A percentile compares a stretch with the other conserved stretches of the same genome.
Evolutionary conservation across 2,888 invertebrate genomes (phyloP).

Genomic region (Synergus laeviventris): DNA sequence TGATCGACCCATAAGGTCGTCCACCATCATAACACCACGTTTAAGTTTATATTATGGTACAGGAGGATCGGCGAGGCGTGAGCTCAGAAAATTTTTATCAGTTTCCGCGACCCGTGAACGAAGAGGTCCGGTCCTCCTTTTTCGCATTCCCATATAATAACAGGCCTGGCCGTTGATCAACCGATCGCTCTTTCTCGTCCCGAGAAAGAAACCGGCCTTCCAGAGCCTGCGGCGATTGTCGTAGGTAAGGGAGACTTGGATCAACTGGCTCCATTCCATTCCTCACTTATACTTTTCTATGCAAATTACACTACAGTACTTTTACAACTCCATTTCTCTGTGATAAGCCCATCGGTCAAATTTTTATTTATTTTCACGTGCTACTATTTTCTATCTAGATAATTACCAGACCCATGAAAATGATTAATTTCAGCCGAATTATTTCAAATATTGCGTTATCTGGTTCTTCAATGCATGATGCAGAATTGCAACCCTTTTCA

Average conservation of each 20-base stretch:
- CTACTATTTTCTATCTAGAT: background rate
- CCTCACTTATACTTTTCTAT: background rate
- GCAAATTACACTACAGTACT: background rate
- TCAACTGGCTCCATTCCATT: background rate
- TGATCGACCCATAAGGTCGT: background rate
- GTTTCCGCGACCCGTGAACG: conserved; percentile 57
- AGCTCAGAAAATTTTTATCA: conserved; percentile 56
- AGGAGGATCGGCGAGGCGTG: conserved; percentile 56
- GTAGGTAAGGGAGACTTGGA: conserved; percentile 65
- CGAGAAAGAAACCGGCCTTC: conserved; percentile 62
- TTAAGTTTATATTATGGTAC: conserved; percentile 40
- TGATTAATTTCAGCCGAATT: background rate
- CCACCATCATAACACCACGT: background rate
- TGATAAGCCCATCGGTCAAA: background rate
- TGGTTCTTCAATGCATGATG: too few species aligned
- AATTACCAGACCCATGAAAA: background rate
- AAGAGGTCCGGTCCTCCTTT: conserved; percentile 52
- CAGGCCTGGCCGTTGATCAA: conserved; percentile 59
- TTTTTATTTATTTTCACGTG: background rate
- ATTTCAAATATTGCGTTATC: too few species aligned
- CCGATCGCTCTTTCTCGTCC: conserved; percentile 59
- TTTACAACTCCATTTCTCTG: background rate
- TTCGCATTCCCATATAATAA: conserved; percentile 69
- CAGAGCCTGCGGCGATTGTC: conserved; percentile 68
- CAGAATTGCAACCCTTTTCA: background rate